These are phyloP conservation scores for Stenurella melanura DNA, from an alignment of 2,888 invertebrate species.

Conservation along the genomic window DNA sequence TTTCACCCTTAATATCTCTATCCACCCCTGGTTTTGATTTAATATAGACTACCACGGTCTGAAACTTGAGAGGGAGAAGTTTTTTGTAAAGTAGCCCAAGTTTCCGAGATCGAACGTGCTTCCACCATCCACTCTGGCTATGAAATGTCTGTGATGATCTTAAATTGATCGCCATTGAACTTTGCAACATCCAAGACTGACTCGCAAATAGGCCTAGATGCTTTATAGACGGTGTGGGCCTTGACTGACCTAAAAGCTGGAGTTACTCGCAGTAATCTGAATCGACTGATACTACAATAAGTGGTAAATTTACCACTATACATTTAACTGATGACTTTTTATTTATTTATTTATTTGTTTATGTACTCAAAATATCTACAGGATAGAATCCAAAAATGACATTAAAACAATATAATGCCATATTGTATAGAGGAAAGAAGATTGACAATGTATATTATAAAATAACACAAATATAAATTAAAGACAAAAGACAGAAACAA, in stretches of 20 bases:
- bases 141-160: conserved; percentile 20
- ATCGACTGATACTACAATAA: background rate
- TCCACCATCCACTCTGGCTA: conserved; percentile 1
- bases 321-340: no score
- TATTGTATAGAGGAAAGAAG: no score
- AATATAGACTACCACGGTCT: background rate
- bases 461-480: no score
- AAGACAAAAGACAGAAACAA: no score
- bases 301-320: no score
- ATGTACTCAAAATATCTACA: no score
- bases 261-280: background rate
- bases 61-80: conserved; percentile 1
- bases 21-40: conserved; percentile 9
- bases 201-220: background rate
- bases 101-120: conserved; percentile 19
- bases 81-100: conserved; percentile 6
- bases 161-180: conserved; percentile 8
- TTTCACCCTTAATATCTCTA: conserved; percentile 17
- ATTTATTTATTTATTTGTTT: no score
- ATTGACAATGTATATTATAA: no score
- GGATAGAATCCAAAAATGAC: no score
- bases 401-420: no score
- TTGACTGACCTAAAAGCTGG: no score
- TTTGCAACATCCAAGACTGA: conserved; percentile 14
- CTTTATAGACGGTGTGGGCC: background rate